These are phyloP conservation scores for Meliscaeva auricollis DNA, from an alignment of 2,888 invertebrate species.

Conservation along the genomic window DNA sequence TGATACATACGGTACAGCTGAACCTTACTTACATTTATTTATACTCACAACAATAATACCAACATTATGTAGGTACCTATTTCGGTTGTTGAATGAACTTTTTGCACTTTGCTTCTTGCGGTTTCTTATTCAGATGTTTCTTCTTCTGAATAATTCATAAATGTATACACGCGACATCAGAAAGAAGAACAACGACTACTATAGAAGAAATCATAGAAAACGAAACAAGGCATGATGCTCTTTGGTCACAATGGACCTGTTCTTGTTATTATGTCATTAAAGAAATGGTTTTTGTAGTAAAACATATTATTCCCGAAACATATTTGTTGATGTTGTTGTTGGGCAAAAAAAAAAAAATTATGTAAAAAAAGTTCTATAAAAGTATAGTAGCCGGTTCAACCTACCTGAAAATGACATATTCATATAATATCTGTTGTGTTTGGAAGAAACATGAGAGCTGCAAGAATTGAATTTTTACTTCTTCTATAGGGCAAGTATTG, in stretches of 20 bases:
- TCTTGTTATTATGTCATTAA: neutral
- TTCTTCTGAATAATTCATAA: constrained; percentile 67
- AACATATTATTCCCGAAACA: neutral
- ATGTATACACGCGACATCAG: neutral
- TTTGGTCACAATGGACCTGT: constrained; percentile 4
- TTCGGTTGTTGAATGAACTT: constrained; percentile 50
- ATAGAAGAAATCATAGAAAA: neutral
- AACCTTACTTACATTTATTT: too few relatives aligned
- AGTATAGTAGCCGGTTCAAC: too few relatives aligned
- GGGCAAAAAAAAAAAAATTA: too few relatives aligned
- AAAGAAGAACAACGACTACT: neutral
- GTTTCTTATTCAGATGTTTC: constrained; percentile 59
- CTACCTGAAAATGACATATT: too few relatives aligned
- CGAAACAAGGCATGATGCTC: neutral
- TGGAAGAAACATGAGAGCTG: too few relatives aligned
- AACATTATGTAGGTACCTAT: neutral
- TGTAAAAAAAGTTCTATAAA: too few relatives aligned
- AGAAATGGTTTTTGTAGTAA: constrained; percentile 12
- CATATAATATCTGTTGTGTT: too few relatives aligned
- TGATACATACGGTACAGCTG: neutral
- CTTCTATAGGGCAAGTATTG: too few relatives aligned
- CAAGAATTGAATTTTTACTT: too few relatives aligned
- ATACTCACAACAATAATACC: too few relatives aligned
- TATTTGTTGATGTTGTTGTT: neutral
- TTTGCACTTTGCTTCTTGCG: constrained; percentile 54